These are phyloP conservation scores for Meloidogyne chitwoodi DNA, from an alignment of 1,140 invertebrate genomes.

Conservation along the genomic window DNA sequence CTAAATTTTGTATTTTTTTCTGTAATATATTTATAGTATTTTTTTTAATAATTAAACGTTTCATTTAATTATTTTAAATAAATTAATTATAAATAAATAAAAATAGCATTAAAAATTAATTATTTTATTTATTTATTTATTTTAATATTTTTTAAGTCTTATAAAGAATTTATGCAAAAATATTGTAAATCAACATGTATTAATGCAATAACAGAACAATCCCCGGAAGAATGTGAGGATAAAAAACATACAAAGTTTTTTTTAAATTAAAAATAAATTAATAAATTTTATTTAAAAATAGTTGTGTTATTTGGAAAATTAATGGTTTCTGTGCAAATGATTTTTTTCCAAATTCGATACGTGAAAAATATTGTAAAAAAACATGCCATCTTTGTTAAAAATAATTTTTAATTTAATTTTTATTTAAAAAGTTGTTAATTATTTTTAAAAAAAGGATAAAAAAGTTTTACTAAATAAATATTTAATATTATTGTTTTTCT, in stretches of 20 bases:
- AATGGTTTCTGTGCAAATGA: slow-evolving; percentile 11
- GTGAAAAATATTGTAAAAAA: neutral
- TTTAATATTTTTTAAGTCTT: neutral
- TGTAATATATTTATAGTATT: no score
- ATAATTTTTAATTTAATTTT: neutral
- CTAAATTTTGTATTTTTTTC: no score
- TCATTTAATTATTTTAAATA: no score
- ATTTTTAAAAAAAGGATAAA: no score
- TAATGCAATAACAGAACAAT: neutral
- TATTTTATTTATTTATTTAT: neutral
- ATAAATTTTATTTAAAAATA: neutral
- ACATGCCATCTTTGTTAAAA: neutral
- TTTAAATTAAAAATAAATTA: neutral
- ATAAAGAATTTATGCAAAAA: slow-evolving; percentile 2
- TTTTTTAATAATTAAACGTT: no score
- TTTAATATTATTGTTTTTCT: no score
- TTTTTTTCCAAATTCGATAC: neutral
- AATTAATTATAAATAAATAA: no score
- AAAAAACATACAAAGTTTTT: neutral
- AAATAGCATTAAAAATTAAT: no score
- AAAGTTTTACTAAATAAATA: no score
- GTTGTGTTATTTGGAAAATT: slow-evolving; percentile 5
- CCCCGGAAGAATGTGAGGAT: neutral
- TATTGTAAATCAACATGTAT: slow-evolving; percentile 5
- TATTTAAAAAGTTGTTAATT: no score